Evolutionary conservation across 2,888 invertebrate species (phyloP).

Genomic region (Mimumesa dahlbomi): DNA sequence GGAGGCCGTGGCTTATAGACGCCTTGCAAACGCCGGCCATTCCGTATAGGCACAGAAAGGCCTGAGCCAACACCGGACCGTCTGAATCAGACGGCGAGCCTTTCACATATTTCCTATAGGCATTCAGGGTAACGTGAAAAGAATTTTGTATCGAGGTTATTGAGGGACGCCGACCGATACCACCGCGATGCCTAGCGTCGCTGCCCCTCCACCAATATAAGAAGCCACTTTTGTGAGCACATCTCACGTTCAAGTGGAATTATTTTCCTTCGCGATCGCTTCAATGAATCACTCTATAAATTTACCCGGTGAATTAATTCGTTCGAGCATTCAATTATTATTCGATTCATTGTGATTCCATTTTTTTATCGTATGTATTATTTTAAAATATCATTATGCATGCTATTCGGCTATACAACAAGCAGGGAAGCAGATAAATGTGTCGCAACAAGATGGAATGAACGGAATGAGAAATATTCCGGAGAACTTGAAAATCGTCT

Average conservation of each 20-base stretch:
- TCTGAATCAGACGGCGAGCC: slow-evolving; percentile 71
- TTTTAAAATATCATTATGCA: too few relatives aligned
- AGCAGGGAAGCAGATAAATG: slow-evolving; percentile 1
- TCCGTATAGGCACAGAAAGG: slow-evolving; percentile 78
- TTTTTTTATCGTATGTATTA: too few relatives aligned
- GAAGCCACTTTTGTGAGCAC: slow-evolving; percentile 19
- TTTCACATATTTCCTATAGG: slow-evolving; percentile 80
- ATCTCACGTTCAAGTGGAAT: not conserved
- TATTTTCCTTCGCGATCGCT: too few relatives aligned
- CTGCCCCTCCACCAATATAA: slow-evolving; percentile 39
- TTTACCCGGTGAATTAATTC: too few relatives aligned
- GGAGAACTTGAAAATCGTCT: slow-evolving; percentile 51
- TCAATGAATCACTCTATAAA: too few relatives aligned
- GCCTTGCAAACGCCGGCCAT: slow-evolving; percentile 77
- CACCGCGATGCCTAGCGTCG: slow-evolving; percentile 46
- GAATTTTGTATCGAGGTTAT: slow-evolving; percentile 79
- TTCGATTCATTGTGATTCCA: too few relatives aligned
- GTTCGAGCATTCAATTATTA: too few relatives aligned
- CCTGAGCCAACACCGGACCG: slow-evolving; percentile 73
- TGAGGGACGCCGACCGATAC: slow-evolving; percentile 64
- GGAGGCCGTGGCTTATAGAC: slow-evolving; percentile 77
- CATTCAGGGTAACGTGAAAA: slow-evolving; percentile 75
- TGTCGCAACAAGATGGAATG: not conserved
- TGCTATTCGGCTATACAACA: not conserved
- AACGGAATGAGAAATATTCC: slow-evolving; percentile 42